Evolutionary conservation across 2,113 vertebrate species (phyloP).

Genomic region (Sinocyclocheilus maitianheensis): DNA sequence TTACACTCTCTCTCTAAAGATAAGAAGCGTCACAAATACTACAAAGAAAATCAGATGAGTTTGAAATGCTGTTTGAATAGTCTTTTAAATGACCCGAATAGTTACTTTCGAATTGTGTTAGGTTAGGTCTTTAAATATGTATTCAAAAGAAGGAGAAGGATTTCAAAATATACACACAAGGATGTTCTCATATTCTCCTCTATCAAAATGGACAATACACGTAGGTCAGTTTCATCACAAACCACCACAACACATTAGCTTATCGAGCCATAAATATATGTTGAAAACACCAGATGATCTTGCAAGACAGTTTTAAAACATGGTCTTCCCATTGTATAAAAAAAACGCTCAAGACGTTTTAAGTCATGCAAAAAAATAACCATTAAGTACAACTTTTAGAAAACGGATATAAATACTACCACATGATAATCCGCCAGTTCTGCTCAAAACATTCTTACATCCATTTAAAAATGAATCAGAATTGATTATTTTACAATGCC

Average conservation of each 20-base stretch:
- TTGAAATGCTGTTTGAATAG: slow-evolving; percentile 41
- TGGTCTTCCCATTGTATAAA: slow-evolving; percentile 39
- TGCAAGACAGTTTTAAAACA: slow-evolving; percentile 68
- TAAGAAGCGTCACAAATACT: slow-evolving; percentile 64
- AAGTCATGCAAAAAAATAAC: slow-evolving; percentile 54
- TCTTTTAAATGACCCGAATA: background rate
- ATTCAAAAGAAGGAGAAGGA: slow-evolving; percentile 33
- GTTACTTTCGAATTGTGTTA: background rate
- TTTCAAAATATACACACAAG: slow-evolving; percentile 60
- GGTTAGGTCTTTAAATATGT: slow-evolving; percentile 42
- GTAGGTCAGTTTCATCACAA: slow-evolving; percentile 65
- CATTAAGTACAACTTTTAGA: slow-evolving; percentile 65
- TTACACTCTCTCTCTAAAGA: slow-evolving; percentile 42
- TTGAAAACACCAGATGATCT: slow-evolving; percentile 60
- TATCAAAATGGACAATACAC: slow-evolving; percentile 50
- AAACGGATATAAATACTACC: slow-evolving; percentile 72
- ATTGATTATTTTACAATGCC: slow-evolving; percentile 62
- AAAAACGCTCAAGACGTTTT: slow-evolving; percentile 48
- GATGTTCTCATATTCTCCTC: slow-evolving; percentile 36
- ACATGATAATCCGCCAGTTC: slow-evolving; percentile 61
- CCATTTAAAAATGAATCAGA: slow-evolving; percentile 22
- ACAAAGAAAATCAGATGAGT: slow-evolving; percentile 56
- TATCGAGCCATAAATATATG: slow-evolving; percentile 79
- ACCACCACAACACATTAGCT: slow-evolving; percentile 77
- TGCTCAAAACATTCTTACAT: slow-evolving; percentile 61